Base-by-base conservation (phyloP, 2,797 vertebrate species). In the Chrosomus eos region DNA sequence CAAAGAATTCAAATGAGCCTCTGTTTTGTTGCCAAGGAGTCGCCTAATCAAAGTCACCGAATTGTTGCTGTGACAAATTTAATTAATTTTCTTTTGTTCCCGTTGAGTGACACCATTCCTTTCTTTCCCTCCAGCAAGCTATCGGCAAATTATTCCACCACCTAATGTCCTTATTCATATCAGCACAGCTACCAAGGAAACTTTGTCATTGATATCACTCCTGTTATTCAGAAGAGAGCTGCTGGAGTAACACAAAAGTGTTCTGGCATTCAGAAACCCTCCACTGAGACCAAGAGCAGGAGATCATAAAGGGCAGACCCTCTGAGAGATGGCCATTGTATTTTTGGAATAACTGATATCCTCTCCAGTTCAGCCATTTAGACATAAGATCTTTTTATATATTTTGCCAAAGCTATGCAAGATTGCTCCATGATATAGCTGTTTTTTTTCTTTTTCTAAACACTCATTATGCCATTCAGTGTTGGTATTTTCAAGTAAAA, bases 71-170 rank as follows among this genome's bases (percentile, higher is more conserved):
- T 93, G 92, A 94, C 91, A 94, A 94, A 93, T 94, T 93, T 88
- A 94, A 95, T 95, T 94, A 93, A 94, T 94, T 94, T 92, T 78
- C 91, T 94, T 94, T 93, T 93, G 88, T 92, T 93, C 89, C 87
- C 51, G 89, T 84, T 92, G 91, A 95, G 90, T 95, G 94, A 94
- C 94, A 94, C 92, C 91, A 94, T 93, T 94, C 87, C 88, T 93
- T 95, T 94, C 93, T 91, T 90, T 90, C 91, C 91, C 88, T 90
- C 53, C 71, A 92, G 91, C 92, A 88, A 91, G 87, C 92, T 92
- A 90, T 92, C 92, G 89, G 90, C 86, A 94, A 93, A 94, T 94
- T 90, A 88, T 91, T 90, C 94, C 90, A 91, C 89, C 90, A 93
- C 91, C 93, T 91, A 87, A 93, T 92, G 91, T 93, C 91, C 93